Conservation (phyloP, 2,888 invertebrate species). For the Hydriomena furcata region DNA sequence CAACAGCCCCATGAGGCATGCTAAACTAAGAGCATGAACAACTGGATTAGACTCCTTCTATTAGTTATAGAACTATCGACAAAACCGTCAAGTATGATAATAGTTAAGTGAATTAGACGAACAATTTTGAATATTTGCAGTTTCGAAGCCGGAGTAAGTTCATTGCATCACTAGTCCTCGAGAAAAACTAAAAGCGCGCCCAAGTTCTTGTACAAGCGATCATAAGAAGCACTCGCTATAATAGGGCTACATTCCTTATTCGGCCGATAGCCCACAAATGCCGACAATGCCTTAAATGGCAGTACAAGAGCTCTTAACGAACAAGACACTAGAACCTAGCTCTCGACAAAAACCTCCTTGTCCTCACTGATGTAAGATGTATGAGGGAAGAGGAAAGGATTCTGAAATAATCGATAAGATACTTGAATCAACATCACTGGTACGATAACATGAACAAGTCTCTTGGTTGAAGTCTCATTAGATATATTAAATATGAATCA, state of each 20-base stretch:
- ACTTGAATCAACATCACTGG: neutral
- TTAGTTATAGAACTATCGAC: conserved; percentile 5
- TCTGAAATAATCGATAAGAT: conserved; percentile 9
- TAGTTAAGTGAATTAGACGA: neutral
- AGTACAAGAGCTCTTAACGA: conserved; percentile 60
- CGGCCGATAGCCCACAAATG: conserved; percentile 52
- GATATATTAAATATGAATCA: neutral
- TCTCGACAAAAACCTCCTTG: conserved; percentile 43
- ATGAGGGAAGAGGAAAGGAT: conserved; percentile 19
- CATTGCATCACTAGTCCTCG: conserved; percentile 2
- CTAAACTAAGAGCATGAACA: conserved; percentile 2
- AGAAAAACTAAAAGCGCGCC: conserved; percentile 29
- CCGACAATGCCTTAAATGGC: conserved; percentile 62
- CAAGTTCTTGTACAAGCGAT: conserved; percentile 25
- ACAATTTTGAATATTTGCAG: neutral
- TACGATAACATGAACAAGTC: conserved; percentile 1
- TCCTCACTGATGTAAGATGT: conserved; percentile 27
- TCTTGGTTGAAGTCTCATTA: conserved; percentile 2
- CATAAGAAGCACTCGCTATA: conserved; percentile 42
- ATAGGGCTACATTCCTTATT: conserved; percentile 52
- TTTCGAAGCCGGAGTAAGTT: neutral
- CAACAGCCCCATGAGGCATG: neutral
- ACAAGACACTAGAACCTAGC: conserved; percentile 48
- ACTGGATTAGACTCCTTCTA: neutral
- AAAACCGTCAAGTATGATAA: neutral